These are phyloP conservation scores for Rhingia campestris DNA, from an alignment of 2,888 invertebrate genomes.

Conservation along the genomic window DNA sequence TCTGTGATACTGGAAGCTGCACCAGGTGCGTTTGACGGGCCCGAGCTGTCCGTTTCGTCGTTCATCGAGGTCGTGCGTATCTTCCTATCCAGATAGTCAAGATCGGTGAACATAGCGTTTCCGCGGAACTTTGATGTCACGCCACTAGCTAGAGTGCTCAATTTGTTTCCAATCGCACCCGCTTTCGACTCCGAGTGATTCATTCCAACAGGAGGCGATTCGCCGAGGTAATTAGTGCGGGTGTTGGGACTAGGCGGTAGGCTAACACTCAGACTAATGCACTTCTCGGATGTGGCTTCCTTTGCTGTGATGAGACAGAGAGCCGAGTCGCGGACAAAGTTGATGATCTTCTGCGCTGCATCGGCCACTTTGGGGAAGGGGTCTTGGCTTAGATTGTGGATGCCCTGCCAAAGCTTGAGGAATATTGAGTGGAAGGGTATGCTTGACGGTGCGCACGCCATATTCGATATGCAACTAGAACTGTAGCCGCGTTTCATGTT, in stretches of 20 bases:
- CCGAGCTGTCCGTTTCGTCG: conserved; percentile 79
- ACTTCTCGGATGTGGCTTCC: conserved; percentile 81
- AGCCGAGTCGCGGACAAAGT: conserved; percentile 88
- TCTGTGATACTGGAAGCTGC: conserved; percentile 79
- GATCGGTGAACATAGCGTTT: conserved; percentile 74
- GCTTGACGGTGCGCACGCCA: conserved; percentile 76
- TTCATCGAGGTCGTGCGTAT: conserved; percentile 81
- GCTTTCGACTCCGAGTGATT: conserved; percentile 57
- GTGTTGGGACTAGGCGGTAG: conserved; percentile 86
- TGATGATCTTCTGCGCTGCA: conserved; percentile 91
- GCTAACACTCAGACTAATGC: conserved; percentile 83
- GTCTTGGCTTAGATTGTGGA: conserved; percentile 91
- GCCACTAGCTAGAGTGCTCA: conserved; percentile 70
- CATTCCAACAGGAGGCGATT: conserved; percentile 76
- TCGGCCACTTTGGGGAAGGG: conserved; percentile 92
- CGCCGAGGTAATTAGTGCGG: conserved; percentile 82
- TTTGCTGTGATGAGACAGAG: conserved; percentile 81
- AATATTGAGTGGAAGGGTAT: conserved; percentile 87
- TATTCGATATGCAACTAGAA: conserved; percentile 87
- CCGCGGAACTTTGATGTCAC: conserved; percentile 76
- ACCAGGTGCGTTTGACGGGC: conserved; percentile 72
- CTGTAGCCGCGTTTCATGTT: conserved; percentile 87
- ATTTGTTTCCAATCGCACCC: conserved; percentile 53
- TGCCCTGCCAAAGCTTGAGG: conserved; percentile 93
- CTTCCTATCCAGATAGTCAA: conserved; percentile 77